Conservation (phyloP, 1,140 invertebrate species). For the Dendroctonus ponderosae region DNA sequence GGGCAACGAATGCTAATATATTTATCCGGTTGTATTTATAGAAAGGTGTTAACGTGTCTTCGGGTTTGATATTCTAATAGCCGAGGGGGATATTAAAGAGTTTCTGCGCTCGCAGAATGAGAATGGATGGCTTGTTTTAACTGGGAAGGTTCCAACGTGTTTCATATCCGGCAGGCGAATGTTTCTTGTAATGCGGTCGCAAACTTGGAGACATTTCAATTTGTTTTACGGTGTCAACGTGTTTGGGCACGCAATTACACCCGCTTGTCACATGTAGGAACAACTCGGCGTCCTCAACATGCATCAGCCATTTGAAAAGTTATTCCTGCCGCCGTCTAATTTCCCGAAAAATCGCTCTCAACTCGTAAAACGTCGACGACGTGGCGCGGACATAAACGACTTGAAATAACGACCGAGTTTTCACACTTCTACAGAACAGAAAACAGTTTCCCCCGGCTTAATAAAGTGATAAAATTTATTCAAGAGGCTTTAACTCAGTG, state of each 20-base stretch:
- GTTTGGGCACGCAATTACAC: too few species aligned
- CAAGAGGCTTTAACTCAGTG: constrained; percentile 27
- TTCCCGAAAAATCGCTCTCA: not conserved
- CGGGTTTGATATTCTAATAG: constrained; percentile 27
- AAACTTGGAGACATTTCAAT: not conserved
- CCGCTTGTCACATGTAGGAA: too few species aligned
- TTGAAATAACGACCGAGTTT: constrained; percentile 20
- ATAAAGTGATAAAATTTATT: constrained; percentile 34
- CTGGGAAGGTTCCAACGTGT: constrained; percentile 11
- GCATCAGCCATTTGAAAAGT: too few species aligned
- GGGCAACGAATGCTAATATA: constrained; percentile 34
- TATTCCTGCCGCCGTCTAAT: not conserved
- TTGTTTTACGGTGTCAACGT: too few species aligned
- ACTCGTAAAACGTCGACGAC: constrained; percentile 11
- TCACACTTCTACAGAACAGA: constrained; percentile 16
- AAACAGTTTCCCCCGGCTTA: constrained; percentile 17
- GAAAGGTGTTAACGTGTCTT: constrained; percentile 33
- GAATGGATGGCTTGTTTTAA: constrained; percentile 15
- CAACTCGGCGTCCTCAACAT: too few species aligned
- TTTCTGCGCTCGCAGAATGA: constrained; percentile 6
- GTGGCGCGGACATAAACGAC: constrained; percentile 22
- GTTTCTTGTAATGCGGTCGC: not conserved
- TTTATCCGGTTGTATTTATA: constrained; percentile 35
- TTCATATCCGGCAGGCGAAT: not conserved
- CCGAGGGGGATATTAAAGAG: constrained; percentile 17